phyloP scores from a whole-genome alignment of 2,888 invertebrate genomes.

The Diadegma fenestrale region DNA sequence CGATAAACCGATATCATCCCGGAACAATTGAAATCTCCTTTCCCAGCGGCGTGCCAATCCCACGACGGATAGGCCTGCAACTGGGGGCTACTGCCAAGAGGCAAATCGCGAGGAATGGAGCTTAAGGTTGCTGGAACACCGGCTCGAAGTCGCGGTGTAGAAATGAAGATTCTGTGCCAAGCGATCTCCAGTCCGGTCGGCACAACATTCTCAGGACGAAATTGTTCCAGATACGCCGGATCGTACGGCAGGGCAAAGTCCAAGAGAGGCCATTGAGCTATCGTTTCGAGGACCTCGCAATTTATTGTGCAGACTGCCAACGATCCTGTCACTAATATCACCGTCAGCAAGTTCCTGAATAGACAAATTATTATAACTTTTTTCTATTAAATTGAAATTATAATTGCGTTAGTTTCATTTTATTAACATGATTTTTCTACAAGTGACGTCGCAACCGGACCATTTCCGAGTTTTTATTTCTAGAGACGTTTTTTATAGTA shows the following conservation, averaged over 20 bases:
- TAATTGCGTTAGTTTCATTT: too few species aligned
- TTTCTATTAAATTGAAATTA: too few species aligned
- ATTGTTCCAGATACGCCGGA: constrained; percentile 82
- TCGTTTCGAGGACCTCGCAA: constrained; percentile 80
- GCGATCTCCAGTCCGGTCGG: constrained; percentile 92
- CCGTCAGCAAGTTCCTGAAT: constrained; percentile 51
- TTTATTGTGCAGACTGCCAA: not conserved
- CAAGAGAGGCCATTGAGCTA: constrained; percentile 85
- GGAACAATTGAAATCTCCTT: constrained; percentile 90
- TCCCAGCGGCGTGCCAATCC: constrained; percentile 91
- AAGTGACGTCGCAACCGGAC: too few species aligned
- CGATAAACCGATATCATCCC: constrained; percentile 93
- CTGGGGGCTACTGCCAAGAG: constrained; percentile 89
- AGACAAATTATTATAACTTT: not conserved
- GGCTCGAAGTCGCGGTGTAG: constrained; percentile 90
- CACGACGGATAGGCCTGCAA: constrained; percentile 91
- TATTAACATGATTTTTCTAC: too few species aligned
- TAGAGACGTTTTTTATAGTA: too few species aligned
- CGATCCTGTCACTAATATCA: constrained; percentile 64
- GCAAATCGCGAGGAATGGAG: constrained; percentile 88
- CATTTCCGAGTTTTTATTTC: too few species aligned
- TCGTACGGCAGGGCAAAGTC: constrained; percentile 84
- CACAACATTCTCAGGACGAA: constrained; percentile 90
- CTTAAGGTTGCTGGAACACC: constrained; percentile 92
- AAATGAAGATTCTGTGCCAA: constrained; percentile 90